Percentiles rank a stretch among this genome's conserved stretches.
Evolutionary conservation across 2,888 invertebrate species (phyloP).

Genomic region (Platerodrilus igneus): DNA sequence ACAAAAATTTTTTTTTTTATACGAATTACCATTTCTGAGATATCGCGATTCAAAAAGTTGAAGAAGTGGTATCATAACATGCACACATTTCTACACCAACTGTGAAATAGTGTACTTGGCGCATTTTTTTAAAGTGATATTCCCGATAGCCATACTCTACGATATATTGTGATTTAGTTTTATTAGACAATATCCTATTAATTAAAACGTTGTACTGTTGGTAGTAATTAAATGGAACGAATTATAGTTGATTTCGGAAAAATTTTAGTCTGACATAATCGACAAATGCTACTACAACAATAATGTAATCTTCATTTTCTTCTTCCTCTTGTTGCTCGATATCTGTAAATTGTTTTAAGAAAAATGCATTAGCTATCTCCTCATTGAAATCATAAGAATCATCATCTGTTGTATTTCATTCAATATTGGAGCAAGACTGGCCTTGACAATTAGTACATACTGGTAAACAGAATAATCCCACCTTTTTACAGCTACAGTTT

Average conservation of each 20-base stretch:
- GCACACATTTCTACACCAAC: too few relatives aligned
- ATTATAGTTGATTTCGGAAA: too few relatives aligned
- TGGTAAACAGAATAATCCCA: constrained; percentile 30
- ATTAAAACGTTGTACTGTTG: too few relatives aligned
- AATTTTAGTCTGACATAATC: constrained; percentile 7
- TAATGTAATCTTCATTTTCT: constrained; percentile 9
- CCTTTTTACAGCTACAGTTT: constrained; percentile 33
- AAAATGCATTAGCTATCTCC: constrained; percentile 10
- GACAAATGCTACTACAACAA: neutral
- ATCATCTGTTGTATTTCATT: constrained; percentile 25
- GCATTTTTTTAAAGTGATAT: constrained; percentile 1
- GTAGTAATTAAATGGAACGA: too few relatives aligned
- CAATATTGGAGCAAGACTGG: constrained; percentile 27
- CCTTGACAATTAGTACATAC: constrained; percentile 32
- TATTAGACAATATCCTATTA: too few relatives aligned
- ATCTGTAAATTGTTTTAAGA: constrained; percentile 12
- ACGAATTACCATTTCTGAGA: too few relatives aligned
- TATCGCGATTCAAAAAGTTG: too few relatives aligned
- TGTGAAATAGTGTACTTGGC: too few relatives aligned
- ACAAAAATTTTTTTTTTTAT: too few relatives aligned
- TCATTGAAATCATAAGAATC: constrained; percentile 12
- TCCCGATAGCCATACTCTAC: constrained; percentile 17
- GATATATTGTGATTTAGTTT: constrained; percentile 4
- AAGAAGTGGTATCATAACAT: too few relatives aligned
- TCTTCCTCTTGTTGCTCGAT: constrained; percentile 15